These are phyloP conservation scores for Ypsolopha sequella DNA, from an alignment of 2,888 invertebrate species.

Conservation along the genomic window DNA sequence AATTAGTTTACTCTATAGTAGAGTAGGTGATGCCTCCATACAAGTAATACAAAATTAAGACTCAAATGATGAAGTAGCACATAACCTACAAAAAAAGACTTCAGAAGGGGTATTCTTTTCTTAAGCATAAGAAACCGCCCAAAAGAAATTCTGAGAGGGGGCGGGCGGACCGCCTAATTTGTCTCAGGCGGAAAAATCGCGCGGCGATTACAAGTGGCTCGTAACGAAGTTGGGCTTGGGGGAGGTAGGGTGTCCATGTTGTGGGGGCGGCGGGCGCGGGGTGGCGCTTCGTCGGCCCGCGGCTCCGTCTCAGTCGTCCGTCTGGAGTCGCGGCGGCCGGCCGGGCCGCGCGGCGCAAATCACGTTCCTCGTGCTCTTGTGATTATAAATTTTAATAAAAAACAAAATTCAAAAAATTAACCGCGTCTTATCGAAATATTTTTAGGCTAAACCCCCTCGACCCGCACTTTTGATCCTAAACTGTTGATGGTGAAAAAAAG, in stretches of 20 bases:
- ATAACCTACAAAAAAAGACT: too few species aligned
- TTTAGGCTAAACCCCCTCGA: conserved; percentile 55
- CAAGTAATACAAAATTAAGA: too few species aligned
- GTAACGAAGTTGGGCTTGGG: conserved; percentile 62
- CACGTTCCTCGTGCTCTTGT: conserved; percentile 72
- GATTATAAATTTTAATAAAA: conserved; percentile 63
- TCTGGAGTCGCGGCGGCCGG: conserved; percentile 69
- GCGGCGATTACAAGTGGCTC: conserved; percentile 69
- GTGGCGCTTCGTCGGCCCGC: conserved; percentile 34
- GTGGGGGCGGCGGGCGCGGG: conserved; percentile 14
- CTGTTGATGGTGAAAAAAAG: conserved; percentile 52
- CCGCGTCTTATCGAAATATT: conserved; percentile 62
- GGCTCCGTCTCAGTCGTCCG: conserved; percentile 63
- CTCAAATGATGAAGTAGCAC: too few species aligned
- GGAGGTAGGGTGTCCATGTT: conserved; percentile 20
- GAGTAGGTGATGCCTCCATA: too few species aligned
- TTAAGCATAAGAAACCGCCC: conserved; percentile 52
- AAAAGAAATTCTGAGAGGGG: conserved; percentile 35
- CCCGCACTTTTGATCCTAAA: conserved; percentile 51
- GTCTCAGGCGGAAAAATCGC: conserved; percentile 71
- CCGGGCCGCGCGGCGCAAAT: conserved; percentile 67
- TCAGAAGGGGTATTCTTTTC: conserved; percentile 12
- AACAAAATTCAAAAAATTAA: conserved; percentile 39
- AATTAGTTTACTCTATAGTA: too few species aligned
- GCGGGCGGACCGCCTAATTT: conserved; percentile 62